Base-by-base conservation (phyloP, 2,113 vertebrate genomes). In the Turdus rufiventris region DNA sequence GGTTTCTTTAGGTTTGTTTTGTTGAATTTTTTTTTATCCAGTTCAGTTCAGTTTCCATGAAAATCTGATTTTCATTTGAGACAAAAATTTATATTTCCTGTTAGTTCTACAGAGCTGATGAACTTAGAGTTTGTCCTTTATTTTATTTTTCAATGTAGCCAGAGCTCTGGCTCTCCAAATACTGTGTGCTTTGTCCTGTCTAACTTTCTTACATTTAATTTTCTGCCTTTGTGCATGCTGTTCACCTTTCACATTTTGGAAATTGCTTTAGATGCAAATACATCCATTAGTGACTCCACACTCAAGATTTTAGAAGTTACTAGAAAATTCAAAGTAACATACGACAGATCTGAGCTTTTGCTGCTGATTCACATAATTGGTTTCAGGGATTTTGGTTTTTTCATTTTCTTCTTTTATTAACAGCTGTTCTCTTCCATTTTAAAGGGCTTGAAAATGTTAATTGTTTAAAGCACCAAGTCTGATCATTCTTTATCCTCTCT, bases 351-450 rank as follows among this genome's bases (percentile, higher is more conserved):
- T 71, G 60, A 88, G 40, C 40, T 43, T 92, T 42, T 66, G 51
- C 80, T 67, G 70, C 71, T 86, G 56, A 71, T 77, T 86, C 79
- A 2, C 76, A 4, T 66, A 83, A 85, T 74, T 75, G 51, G 34
- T 91, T 96, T 88, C 54, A 73, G 50, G 54, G 48, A 33, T 12
- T 43, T 62, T 23, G 17, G 33, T 77, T 94, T 94, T 93, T 86
- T 76, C 63, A 74, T 91, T 94, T 96, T 86, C 60, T 88, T 72
- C 71, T 76, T 94, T 66, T 91, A 83, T 83, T 85, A 94, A 88
- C 63, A 85, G 62, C 73, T 53, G 34, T 61, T 85, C 58, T 40
- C 42, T 88, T 65, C 71, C 29, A 70, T 91, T 90, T 93, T 66
- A 93, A 91, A 91, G 19, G 58, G 19, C 75, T 42, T 61, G 47